These are phyloP conservation scores for Thereva unica DNA, from an alignment of 2,888 invertebrate genomes.

Conservation along the genomic window DNA sequence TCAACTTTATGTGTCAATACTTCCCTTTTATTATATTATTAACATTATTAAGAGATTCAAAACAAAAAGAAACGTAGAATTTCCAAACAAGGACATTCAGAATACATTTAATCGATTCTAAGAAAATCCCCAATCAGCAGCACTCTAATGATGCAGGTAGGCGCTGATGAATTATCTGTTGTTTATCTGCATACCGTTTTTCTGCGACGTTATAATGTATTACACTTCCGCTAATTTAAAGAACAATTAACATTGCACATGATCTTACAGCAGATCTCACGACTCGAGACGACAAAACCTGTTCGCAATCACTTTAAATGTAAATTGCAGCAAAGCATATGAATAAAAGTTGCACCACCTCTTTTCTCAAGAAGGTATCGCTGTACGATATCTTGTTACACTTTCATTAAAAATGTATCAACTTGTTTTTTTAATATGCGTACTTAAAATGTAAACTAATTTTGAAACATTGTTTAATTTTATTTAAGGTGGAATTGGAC, in stretches of 20 bases:
- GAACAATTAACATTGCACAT: conserved; percentile 20
- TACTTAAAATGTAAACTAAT: background rate
- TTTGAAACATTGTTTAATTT: conserved; percentile 1
- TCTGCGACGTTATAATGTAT: no score
- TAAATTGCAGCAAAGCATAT: background rate
- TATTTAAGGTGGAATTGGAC: conserved; percentile 67
- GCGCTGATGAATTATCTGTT: conserved; percentile 15
- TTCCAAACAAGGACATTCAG: conserved; percentile 7
- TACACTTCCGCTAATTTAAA: conserved; percentile 29
- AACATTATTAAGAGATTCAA: no score
- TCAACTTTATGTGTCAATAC: no score
- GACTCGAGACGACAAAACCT: no score
- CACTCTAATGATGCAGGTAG: conserved; percentile 12
- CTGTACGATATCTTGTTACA: background rate
- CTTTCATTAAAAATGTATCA: background rate
- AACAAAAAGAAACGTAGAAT: no score
- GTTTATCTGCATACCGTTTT: conserved; percentile 2
- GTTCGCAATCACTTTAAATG: no score
- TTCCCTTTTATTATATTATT: no score
- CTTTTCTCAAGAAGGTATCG: background rate
- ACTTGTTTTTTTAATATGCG: background rate
- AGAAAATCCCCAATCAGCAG: background rate
- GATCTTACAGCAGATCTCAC: background rate
- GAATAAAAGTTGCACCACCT: background rate
- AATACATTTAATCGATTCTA: conserved; percentile 2